Evolutionary conservation across 2,113 vertebrate species (phyloP), one percentile per base, ranked within the genome.

Genomic region (Corynorhinus townsendii): DNA sequence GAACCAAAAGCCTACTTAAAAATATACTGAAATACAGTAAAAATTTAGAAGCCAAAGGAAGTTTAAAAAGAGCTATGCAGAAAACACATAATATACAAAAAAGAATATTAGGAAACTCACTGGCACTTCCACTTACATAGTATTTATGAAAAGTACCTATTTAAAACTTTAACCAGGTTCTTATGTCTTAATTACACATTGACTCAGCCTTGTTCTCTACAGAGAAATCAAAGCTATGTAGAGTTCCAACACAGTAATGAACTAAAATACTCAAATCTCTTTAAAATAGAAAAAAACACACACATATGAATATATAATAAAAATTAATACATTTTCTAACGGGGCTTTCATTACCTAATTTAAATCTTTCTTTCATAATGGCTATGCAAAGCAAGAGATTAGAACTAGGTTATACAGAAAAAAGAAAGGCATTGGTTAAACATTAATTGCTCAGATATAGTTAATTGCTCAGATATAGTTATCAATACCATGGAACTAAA

Each of bases 131-230:
- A 88, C 12, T 73, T 82, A 71, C 26, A 86, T 3, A 16, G n/a
- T 85, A 94, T 68, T 97, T 95, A 89, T 49, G 7, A 90, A 73
- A 95, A 95, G n/a, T 73, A 64, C 15, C 33, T 87, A 92, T 86
- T 95, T 86, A 93, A 85, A 94, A 64, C 15, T 7, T 69, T 91
- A 94, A 22, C 16, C 26, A 95, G 45, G 72, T 86, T 49, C 43
- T 84, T 93, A 47, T 73, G 24, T 84, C 68, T 91, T 92, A 81
- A 54, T 56, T 91, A 91, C 35, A 69, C 59, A 89, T n/a, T 86
- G 71, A 90, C 6, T 72, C 52, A 82, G 45, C 20, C 49, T 91
- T 92, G 5, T 95, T 64, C 35, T 52, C 72, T 75, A 3, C 43
- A 38, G 11, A n/a, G 28, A 96, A 90, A 95, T 80, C 16, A 89